Percentiles rank a stretch among this genome's conserved stretches.
Evolutionary conservation across 2,797 vertebrate species (phyloP).

Genomic region (Sebastes vulpes): DNA sequence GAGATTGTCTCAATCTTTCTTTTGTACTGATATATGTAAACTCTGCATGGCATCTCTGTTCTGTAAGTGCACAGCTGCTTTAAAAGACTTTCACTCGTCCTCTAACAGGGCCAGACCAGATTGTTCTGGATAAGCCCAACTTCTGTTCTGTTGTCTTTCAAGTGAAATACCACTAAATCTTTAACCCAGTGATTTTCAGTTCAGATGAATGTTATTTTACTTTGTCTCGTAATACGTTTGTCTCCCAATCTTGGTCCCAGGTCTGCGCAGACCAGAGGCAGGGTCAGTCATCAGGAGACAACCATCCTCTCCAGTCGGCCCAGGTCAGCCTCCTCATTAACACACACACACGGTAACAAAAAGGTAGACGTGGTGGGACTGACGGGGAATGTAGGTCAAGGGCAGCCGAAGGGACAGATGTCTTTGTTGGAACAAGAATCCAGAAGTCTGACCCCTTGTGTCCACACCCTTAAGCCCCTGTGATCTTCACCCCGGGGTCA

Average conservation of each 20-base stretch:
- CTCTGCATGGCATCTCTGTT: constrained; percentile 58
- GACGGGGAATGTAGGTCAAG: constrained; percentile 49
- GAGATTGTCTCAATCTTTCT: constrained; percentile 4
- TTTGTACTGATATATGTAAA: constrained; percentile 13
- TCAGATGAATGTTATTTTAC: neutral
- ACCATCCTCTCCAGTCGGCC: constrained; percentile 69
- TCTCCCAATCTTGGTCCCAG: constrained; percentile 57
- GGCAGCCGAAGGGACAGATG: constrained; percentile 18
- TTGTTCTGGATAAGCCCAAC: neutral
- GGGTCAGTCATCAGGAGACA: constrained; percentile 78
- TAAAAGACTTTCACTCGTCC: constrained; percentile 8
- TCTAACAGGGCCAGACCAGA: constrained; percentile 1
- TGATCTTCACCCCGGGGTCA: constrained; percentile 63
- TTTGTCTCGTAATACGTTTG: constrained; percentile 1
- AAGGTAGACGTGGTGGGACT: constrained; percentile 20
- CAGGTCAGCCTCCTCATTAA: constrained; percentile 80
- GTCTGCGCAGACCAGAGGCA: constrained; percentile 82
- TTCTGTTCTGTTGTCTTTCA: neutral
- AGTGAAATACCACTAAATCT: neutral
- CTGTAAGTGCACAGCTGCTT: constrained; percentile 53
- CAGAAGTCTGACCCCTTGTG: constrained; percentile 52
- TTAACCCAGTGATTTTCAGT: neutral
- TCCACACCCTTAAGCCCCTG: constrained; percentile 54
- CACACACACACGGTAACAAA: constrained; percentile 21
- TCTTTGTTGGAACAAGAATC: constrained; percentile 53